Conservation (phyloP, 2,888 invertebrate species). For the Brachycybe producta region DNA sequence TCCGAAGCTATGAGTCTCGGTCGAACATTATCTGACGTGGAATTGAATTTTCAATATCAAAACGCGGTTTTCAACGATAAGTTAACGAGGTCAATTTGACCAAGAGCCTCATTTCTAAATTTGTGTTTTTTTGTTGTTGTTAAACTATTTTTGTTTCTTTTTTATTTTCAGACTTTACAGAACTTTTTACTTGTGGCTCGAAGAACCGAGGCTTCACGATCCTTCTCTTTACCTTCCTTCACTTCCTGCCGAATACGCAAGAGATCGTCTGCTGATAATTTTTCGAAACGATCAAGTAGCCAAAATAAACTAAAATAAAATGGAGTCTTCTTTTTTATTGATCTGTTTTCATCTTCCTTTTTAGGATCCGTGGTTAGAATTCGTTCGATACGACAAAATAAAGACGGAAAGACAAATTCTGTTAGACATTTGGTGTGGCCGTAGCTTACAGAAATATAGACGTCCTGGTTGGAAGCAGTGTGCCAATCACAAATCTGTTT, state of each 20-base stretch:
- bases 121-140: background rate
- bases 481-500: background rate
- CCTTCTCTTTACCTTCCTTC: slow-evolving; percentile 50
- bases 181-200: slow-evolving; percentile 59
- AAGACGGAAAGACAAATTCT: background rate
- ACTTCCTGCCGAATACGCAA: slow-evolving; percentile 58
- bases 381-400: slow-evolving; percentile 3
- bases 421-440: slow-evolving; percentile 17
- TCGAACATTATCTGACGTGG: too few relatives aligned
- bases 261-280: slow-evolving; percentile 40
- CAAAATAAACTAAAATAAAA: background rate
- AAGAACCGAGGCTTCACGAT: slow-evolving; percentile 60
- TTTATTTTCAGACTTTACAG: slow-evolving; percentile 42
- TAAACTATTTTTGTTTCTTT: background rate
- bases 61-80: slow-evolving; percentile 14
- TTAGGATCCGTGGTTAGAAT: slow-evolving; percentile 14
- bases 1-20: too few relatives aligned
- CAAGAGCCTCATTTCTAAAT: too few relatives aligned
- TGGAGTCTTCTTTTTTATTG: background rate
- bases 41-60: background rate
- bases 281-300: slow-evolving; percentile 6
- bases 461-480: background rate
- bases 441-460: background rate
- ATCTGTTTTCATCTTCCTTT: background rate
- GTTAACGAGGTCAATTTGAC: slow-evolving; percentile 1